Evolutionary conservation across 2,888 invertebrate genomes (phyloP).

Genomic region (Phortica magna): DNA sequence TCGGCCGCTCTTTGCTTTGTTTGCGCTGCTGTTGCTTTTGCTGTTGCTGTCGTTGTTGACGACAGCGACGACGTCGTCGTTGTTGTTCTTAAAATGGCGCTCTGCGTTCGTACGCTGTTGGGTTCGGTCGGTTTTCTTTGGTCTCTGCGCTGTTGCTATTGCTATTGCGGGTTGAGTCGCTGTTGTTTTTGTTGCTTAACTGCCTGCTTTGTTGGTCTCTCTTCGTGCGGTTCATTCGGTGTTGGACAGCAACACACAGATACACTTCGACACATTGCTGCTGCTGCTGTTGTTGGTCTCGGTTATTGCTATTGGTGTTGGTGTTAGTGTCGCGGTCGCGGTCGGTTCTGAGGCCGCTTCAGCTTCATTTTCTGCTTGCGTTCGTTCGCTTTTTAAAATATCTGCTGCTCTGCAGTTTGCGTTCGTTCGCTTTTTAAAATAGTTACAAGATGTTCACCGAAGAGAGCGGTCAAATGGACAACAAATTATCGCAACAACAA

Average conservation of each 20-base stretch:
- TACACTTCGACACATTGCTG: conserved; percentile 42
- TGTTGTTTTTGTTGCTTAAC: conserved; percentile 34
- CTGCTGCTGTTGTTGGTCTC: conserved; percentile 35
- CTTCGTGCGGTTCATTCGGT: background rate
- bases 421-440: conserved; percentile 75
- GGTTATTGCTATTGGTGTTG: conserved; percentile 53
- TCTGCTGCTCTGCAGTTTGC: conserved; percentile 68
- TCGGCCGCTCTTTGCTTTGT: background rate
- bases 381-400: conserved; percentile 36
- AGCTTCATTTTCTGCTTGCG: conserved; percentile 31
- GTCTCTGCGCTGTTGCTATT: conserved; percentile 5
- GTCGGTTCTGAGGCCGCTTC: conserved; percentile 6
- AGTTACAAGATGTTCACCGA: conserved; percentile 77
- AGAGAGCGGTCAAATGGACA: conserved; percentile 69
- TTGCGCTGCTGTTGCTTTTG: conserved; percentile 22
- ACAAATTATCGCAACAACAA: conserved; percentile 26
- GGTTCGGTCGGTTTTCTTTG: background rate
- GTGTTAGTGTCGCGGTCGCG: conserved; percentile 31
- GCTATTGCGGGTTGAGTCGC: conserved; percentile 28
- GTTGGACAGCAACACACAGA: background rate
- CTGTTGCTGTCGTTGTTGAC: conserved; percentile 27
- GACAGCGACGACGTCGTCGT: conserved; percentile 29
- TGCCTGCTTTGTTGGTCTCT: conserved; percentile 25
- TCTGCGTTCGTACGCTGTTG: conserved; percentile 6
- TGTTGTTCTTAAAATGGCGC: conserved; percentile 26